These are phyloP conservation scores for Cartodere bifasciata DNA, from an alignment of 2,888 invertebrate species.

Conservation along the genomic window DNA sequence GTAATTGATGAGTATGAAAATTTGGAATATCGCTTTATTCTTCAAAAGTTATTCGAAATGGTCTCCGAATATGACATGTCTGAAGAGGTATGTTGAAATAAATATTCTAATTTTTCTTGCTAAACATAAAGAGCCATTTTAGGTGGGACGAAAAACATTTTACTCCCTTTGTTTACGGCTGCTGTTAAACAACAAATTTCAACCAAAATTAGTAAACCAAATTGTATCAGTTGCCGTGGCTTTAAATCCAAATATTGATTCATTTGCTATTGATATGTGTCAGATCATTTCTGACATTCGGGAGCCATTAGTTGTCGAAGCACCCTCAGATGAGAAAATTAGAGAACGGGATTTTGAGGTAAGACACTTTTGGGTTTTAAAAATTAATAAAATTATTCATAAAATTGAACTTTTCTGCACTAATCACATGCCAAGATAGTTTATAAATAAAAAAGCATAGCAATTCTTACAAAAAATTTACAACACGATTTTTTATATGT, in stretches of 20 bases:
- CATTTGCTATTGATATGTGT: slow-evolving; percentile 20
- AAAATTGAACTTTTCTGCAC: too few relatives aligned
- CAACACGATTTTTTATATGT: too few relatives aligned
- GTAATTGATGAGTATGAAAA: slow-evolving; percentile 22
- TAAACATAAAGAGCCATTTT: slow-evolving; percentile 6
- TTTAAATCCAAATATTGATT: slow-evolving; percentile 16
- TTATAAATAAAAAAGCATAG: too few relatives aligned
- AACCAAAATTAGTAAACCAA: slow-evolving; percentile 17
- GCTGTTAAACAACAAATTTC: slow-evolving; percentile 16
- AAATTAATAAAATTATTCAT: too few relatives aligned
- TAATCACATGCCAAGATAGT: too few relatives aligned
- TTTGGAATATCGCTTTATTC: slow-evolving; percentile 36
- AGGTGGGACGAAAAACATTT: slow-evolving; percentile 21
- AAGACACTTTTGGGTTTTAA: too few relatives aligned
- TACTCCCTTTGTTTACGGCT: slow-evolving; percentile 15
- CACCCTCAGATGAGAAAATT: slow-evolving; percentile 10
- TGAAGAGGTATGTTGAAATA: slow-evolving; percentile 39
- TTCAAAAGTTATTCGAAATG: slow-evolving; percentile 42
- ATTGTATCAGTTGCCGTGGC: slow-evolving; percentile 18
- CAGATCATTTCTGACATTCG: slow-evolving; percentile 23
- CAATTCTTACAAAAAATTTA: too few relatives aligned
- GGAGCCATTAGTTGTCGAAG: slow-evolving; percentile 18
- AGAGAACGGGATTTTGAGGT: slow-evolving; percentile 18
- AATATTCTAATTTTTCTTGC: slow-evolving; percentile 1
- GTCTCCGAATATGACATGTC: slow-evolving; percentile 40